Base-by-base conservation (phyloP, 1,140 invertebrate genomes). In the Phthorimaea operculella region DNA sequence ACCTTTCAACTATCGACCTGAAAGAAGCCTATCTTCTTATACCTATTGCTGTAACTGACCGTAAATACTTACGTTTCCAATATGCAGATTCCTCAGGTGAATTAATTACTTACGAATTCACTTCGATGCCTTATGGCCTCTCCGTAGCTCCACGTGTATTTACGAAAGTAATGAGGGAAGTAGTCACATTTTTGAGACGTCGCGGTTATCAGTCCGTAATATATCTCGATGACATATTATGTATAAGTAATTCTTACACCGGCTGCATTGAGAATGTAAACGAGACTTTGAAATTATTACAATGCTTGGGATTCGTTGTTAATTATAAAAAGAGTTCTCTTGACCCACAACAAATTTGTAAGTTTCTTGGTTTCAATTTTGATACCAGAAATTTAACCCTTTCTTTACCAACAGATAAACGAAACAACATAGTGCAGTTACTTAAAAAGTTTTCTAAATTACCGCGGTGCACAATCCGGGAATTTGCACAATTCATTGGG, bases 161-260 rank as follows among this genome's bases (percentile, higher is more conserved):
- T 14, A 59, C 57, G 8, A 59, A 59, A 44, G 9, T 59, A 11
- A 17, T 67, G 4, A 52, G 36, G 16, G 44, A 45, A 45, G 44
- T 45, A 6, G 14, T 42, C 16, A 52, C 8, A 12, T 52, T 10
- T 14, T 52, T 17, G 42, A n/a, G 68, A 51, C 12, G 10, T 9
- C 3, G 14, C 14, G 59, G 59, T n/a, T 42, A 33, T 14, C 10
- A 53, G 33, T 63, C 61, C 6, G 45, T 52, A 28, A 45, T 56
- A 36, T 68, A 68, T 53, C 28, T 67, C 3, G 65, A 67, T 55
- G 65, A 67, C 45, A 14, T 56, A 10, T 58, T 60, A 36, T 55
- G 47, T 12, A 55, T 62, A 14, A 58, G 57, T n/a, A 7, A 42
- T 16, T n/a, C 33, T 1, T 36, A 51, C 33, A 33, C 28, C 0